Conservation (phyloP, 2,797 vertebrate species). For the Carduelis carduelis region DNA sequence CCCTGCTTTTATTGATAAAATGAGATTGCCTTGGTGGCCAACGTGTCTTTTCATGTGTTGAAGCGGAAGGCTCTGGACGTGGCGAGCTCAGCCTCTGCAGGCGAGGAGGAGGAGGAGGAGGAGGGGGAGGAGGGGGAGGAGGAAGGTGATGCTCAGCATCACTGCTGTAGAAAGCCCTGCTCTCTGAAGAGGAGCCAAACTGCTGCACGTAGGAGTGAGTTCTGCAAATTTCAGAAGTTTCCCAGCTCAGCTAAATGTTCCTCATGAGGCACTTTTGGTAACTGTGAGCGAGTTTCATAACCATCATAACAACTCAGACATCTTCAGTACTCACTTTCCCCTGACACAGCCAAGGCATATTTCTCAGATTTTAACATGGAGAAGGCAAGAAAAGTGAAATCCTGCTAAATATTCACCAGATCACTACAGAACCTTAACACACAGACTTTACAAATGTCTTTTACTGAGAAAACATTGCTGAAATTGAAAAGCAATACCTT, state of each 20-base stretch:
- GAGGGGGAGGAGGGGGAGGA: not conserved
- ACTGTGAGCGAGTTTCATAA: not conserved
- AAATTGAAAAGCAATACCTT: not conserved
- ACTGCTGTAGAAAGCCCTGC: not conserved
- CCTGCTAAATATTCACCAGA: not conserved
- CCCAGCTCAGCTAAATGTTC: not conserved
- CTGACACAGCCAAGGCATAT: not conserved
- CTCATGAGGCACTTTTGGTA: not conserved
- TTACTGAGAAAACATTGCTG: not conserved
- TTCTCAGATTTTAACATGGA: not conserved
- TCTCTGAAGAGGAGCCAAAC: not conserved
- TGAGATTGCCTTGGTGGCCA: not conserved
- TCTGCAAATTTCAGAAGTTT: not conserved
- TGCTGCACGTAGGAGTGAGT: not conserved
- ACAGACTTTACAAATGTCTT: not conserved
- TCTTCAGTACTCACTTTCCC: not conserved
- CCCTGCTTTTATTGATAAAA: conserved; percentile 35
- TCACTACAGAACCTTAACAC: not conserved
- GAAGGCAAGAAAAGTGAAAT: not conserved
- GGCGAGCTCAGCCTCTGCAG: not conserved
- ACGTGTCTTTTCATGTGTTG: not conserved
- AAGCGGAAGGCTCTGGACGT: rapidly evolving
- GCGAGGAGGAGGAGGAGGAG: not conserved
- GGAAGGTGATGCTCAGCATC: not conserved
- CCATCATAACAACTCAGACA: not conserved